Percentiles rank a stretch among this genome's conserved stretches.
phyloP scores from a whole-genome alignment of 2,797 vertebrate genomes.

The Pyrrhura leucotis region DNA sequence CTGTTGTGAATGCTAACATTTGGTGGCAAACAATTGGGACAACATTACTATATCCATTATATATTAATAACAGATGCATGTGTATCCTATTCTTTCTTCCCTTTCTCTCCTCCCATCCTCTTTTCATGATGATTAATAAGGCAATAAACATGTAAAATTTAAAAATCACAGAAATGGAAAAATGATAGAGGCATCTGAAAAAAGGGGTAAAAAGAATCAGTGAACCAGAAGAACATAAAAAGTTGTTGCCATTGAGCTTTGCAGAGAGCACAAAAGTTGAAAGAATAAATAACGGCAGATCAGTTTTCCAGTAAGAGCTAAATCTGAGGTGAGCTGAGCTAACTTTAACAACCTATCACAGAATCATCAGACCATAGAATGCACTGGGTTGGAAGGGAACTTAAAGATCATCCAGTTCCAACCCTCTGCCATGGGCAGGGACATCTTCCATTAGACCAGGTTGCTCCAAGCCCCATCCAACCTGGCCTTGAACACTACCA shows the following conservation, averaged over 20 bases:
- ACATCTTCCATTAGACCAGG: background rate
- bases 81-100: slow-evolving; percentile 2
- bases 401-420: background rate
- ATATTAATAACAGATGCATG: background rate
- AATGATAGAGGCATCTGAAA: slow-evolving; percentile 39
- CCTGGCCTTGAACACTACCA: background rate
- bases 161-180: slow-evolving; percentile 60
- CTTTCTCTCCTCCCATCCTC: background rate
- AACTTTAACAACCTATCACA: background rate
- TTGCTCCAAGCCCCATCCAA: background rate
- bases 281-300: background rate
- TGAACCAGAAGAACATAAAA: slow-evolving; percentile 33
- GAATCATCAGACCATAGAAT: background rate
- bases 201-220: background rate
- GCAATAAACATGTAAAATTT: slow-evolving; percentile 57
- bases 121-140: slow-evolving; percentile 41
- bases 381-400: background rate
- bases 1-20: background rate
- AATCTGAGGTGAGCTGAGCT: background rate
- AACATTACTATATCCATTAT: background rate
- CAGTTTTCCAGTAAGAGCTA: background rate
- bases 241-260: slow-evolving; percentile 22
- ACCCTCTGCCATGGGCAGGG: background rate
- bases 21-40: slow-evolving; percentile 37
- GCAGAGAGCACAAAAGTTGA: background rate